Conservation (phyloP, 2,888 invertebrate genomes). For the Pachymerium ferrugineum region DNA sequence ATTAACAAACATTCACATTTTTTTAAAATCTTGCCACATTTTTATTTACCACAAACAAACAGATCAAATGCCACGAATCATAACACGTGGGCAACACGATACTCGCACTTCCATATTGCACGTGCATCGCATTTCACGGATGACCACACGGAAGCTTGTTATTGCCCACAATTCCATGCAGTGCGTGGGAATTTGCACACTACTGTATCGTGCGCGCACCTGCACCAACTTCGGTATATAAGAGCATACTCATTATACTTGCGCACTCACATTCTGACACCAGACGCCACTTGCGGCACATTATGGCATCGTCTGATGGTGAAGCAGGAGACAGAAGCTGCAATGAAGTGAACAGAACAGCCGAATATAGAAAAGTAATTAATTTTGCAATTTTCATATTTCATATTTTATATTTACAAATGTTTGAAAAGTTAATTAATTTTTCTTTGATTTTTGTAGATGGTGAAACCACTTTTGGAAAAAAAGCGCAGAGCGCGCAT, state of each 20-base stretch:
- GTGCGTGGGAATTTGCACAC: background rate
- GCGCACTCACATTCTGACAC: background rate
- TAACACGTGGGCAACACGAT: background rate
- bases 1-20: too few relatives aligned
- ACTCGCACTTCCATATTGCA: background rate
- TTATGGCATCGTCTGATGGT: conserved; percentile 3
- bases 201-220: background rate
- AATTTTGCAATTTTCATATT: background rate
- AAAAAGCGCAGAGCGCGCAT: conserved; percentile 81
- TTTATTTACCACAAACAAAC: too few relatives aligned
- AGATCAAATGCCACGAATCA: too few relatives aligned
- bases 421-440: background rate
- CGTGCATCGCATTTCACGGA: background rate
- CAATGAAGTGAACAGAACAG: background rate
- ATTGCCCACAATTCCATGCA: background rate
- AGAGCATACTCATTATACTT: background rate
- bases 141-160: too few relatives aligned
- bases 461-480: conserved; percentile 88
- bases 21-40: too few relatives aligned
- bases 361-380: background rate
- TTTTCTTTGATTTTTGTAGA: conserved; percentile 51
- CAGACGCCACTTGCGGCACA: background rate
- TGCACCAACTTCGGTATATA: background rate
- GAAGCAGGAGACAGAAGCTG: background rate
- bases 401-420: background rate